Evolutionary conservation across 2,113 vertebrate genomes (phyloP).

Genomic region (Perognathus longimembris): DNA sequence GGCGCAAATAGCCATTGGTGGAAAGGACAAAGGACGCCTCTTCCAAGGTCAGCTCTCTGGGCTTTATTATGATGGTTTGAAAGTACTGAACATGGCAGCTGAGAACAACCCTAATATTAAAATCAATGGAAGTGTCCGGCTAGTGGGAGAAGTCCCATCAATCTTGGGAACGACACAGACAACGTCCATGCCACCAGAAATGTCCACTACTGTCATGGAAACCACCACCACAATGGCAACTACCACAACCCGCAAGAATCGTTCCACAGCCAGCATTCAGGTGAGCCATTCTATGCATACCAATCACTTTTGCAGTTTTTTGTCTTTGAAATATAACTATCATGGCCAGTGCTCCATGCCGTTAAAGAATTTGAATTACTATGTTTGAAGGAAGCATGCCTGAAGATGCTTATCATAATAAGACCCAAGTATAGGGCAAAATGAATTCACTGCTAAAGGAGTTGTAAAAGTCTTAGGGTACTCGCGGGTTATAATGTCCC

Average conservation of each 20-base stretch:
- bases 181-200: conserved; percentile 95
- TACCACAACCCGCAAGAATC: conserved; percentile 97
- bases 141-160: conserved; percentile 95
- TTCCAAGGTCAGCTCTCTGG: conserved; percentile 99
- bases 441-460: conserved; percentile 38
- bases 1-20: conserved; percentile 97
- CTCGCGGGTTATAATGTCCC: conserved; percentile 57
- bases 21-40: conserved; percentile 95
- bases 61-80: conserved; percentile 98
- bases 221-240: conserved; percentile 98
- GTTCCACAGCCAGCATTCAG: conserved; percentile 96
- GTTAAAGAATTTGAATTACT: background rate
- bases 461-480: conserved; percentile 38
- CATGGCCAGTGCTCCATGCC: background rate
- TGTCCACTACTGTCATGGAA: conserved; percentile 99
- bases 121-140: conserved; percentile 96
- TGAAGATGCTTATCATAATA: background rate
- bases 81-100: conserved; percentile 98
- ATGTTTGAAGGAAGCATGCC: conserved; percentile 14
- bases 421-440: background rate
- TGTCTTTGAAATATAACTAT: background rate
- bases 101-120: conserved; percentile 96
- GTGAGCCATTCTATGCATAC: conserved; percentile 80
- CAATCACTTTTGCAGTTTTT: background rate
- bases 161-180: conserved; percentile 94